These are phyloP conservation scores for Drosophila nigromelanica DNA, from an alignment of 1,140 invertebrate genomes.

Conservation along the genomic window DNA sequence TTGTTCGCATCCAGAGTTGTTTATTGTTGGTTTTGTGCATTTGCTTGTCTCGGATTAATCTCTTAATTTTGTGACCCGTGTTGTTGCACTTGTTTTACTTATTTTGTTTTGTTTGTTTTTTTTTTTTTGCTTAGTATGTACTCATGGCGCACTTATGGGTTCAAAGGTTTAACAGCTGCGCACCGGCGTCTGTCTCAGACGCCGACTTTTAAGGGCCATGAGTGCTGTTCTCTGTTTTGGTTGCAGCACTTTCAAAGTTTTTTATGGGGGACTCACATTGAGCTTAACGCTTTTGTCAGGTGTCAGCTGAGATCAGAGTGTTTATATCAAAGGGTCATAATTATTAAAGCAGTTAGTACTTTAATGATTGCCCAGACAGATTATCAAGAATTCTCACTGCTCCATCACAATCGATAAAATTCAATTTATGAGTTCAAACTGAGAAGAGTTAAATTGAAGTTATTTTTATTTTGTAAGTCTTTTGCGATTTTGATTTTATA, in stretches of 20 bases:
- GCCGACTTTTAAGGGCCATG: constrained; percentile 4
- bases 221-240: constrained; percentile 7
- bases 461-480: no score
- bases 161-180: constrained; percentile 35
- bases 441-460: no score
- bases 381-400: not conserved
- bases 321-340: not conserved
- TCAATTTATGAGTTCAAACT: no score
- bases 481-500: no score
- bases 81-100: constrained; percentile 52
- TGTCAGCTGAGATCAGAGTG: constrained; percentile 16
- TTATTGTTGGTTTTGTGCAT: constrained; percentile 61
- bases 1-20: constrained; percentile 42
- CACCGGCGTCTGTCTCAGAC: constrained; percentile 4
- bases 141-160: constrained; percentile 11
- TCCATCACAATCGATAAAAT: no score
- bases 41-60: constrained; percentile 67
- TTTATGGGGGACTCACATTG: constrained; percentile 25
- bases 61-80: constrained; percentile 52
- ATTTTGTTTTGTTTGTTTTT: constrained; percentile 7
- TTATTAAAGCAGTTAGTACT: not conserved
- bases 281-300: constrained; percentile 26
- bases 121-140: not conserved
- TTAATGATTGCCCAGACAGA: not conserved
- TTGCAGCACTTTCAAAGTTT: constrained; percentile 55